Base-by-base conservation (phyloP, 2,888 invertebrate genomes). In the Neria commutata region DNA sequence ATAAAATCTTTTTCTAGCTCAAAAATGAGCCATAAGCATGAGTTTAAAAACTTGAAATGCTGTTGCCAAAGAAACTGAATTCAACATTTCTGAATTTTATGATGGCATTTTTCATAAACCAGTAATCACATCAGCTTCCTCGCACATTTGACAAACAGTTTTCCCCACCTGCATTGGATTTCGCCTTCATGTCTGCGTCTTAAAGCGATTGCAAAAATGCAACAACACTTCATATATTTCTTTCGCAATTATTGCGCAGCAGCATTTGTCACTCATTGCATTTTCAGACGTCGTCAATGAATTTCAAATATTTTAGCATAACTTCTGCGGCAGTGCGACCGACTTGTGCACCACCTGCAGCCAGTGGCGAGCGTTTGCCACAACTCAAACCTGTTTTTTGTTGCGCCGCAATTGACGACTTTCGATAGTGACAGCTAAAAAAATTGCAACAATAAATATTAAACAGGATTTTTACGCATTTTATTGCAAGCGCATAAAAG, bases 181-280 rank as follows among this genome's bases (percentile, higher is more conserved):
- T n/a, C n/a, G n/a, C n/a, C n/a, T n/a, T n/a, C n/a, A n/a, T n/a
- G n/a, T n/a, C n/a, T n/a, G n/a, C n/a, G n/a, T 29, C 29, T 29
- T 29, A 11, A 6, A 37, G 37, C 6, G 4, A 37, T 37, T 37
- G 6, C 37, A 37, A n/a, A n/a, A 6, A 37, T 37, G 37, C 37
- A 29, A 29, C 6, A n/a, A n/a, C 37, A n/a, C 11, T n/a, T 8
- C 4, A 14, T 19, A 11, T 42, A 42, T 17, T 42, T 42, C 19
- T 14, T 37, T 14, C n/a, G 4, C n/a, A 19, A 65, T 68, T 65
- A 71, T 69, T 71, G 74, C 71, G 70, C 68, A n/a, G n/a, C 65
- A 63, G 65, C 61, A 72, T 76, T 75, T 75, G 71, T 73, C 72
- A 73, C 70, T 65, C 64, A 63, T 67, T 72, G 74, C 66, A 70